Conservation (phyloP, 2,888 invertebrate genomes). For the Sphinx pinastri region DNA sequence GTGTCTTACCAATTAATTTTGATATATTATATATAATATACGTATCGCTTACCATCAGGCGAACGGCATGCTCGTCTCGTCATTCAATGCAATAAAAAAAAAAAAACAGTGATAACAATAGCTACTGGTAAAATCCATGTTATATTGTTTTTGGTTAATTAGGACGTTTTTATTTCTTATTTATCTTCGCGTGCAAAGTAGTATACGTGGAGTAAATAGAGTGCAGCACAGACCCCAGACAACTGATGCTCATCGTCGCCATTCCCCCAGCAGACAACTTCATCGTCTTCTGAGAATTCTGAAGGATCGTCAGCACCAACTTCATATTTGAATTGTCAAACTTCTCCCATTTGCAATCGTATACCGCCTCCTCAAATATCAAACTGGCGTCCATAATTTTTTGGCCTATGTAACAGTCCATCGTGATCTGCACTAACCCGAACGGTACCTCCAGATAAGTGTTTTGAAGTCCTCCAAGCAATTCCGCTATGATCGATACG, state of each 20-base stretch:
- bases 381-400: slow-evolving; percentile 57
- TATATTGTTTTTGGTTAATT: no score
- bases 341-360: slow-evolving; percentile 65
- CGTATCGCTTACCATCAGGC: no score
- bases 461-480: slow-evolving; percentile 56
- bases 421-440: slow-evolving; percentile 49
- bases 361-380: slow-evolving; percentile 57
- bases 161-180: background rate
- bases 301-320: slow-evolving; percentile 57
- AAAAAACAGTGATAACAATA: background rate
- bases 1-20: no score
- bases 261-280: slow-evolving; percentile 63
- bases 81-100: no score
- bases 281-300: slow-evolving; percentile 59
- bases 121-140: background rate
- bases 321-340: slow-evolving; percentile 59
- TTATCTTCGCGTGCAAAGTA: slow-evolving; percentile 54
- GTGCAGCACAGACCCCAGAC: slow-evolving; percentile 56
- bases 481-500: slow-evolving; percentile 45
- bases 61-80: no score
- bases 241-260: slow-evolving; percentile 50
- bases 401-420: slow-evolving; percentile 65
- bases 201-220: slow-evolving; percentile 65
- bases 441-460: slow-evolving; percentile 56
- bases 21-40: no score